A percentile compares a stretch with the other conserved stretches of the same genome.
phyloP scores from a whole-genome alignment of 2,113 vertebrate genomes.

The Spheniscus mendiculus region DNA sequence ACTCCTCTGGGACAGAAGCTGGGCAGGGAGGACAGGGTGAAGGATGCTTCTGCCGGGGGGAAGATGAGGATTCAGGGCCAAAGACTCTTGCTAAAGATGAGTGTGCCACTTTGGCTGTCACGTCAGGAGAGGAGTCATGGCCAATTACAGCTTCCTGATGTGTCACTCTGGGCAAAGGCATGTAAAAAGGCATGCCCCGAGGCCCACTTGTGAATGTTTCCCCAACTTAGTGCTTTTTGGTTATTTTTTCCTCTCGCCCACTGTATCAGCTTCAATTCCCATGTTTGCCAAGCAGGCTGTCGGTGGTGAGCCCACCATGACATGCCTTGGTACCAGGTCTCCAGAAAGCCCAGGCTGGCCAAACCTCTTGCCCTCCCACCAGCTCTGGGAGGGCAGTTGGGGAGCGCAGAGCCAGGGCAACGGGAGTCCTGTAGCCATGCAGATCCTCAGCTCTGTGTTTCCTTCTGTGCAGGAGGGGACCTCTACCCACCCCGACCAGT shows the following conservation, averaged over 20 bases:
- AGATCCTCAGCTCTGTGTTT: slow-evolving; percentile 16
- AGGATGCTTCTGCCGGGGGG: accelerated
- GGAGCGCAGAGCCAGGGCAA: neutral
- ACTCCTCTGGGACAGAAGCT: neutral
- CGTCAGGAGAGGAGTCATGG: neutral
- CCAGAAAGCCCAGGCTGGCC: neutral
- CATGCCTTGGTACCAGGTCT: neutral
- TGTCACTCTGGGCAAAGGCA: neutral
- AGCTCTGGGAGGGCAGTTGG: neutral
- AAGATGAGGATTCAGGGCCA: neutral
- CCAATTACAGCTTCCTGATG: neutral
- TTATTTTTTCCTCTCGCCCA: neutral
- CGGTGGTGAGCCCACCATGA: neutral
- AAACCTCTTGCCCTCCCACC: neutral
- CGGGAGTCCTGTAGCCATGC: neutral
- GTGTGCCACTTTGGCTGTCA: neutral
- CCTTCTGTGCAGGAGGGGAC: slow-evolving; percentile 81
- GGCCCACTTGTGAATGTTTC: neutral
- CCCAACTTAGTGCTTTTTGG: neutral
- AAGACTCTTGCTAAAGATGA: neutral
- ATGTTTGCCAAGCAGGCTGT: neutral
- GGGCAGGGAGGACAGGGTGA: neutral
- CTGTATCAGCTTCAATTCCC: accelerated
- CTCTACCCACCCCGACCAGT: slow-evolving; percentile 72
- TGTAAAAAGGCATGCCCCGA: neutral